Evolutionary conservation across 2,113 vertebrate species (phyloP).

Genomic region (Pterocles orientalis): DNA sequence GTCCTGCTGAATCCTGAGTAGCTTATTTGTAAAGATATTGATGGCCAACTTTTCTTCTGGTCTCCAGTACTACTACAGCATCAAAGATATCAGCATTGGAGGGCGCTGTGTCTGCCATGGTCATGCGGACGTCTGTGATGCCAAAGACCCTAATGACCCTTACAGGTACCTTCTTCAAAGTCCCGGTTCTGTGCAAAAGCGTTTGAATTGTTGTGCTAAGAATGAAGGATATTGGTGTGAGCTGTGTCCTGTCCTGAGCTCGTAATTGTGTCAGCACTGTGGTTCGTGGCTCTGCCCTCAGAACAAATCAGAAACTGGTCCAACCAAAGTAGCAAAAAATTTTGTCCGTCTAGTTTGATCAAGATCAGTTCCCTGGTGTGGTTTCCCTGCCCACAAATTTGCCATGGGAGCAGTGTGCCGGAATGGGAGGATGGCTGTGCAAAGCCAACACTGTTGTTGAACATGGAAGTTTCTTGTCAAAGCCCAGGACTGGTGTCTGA

Average conservation of each 20-base stretch:
- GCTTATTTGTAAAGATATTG: neutral
- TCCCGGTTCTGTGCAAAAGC: neutral
- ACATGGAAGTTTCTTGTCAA: neutral
- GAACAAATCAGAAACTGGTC: neutral
- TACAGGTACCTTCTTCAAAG: slow-evolving; percentile 82
- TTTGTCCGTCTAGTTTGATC: neutral
- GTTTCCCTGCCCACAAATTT: neutral
- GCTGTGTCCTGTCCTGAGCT: neutral
- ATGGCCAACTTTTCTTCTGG: neutral
- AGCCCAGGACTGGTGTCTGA: neutral
- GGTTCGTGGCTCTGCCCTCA: neutral
- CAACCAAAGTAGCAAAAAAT: neutral
- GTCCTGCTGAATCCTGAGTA: neutral
- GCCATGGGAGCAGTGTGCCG: neutral
- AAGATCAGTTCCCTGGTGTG: neutral
- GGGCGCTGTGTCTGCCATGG: slow-evolving; percentile 97
- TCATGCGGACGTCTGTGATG: slow-evolving; percentile 91
- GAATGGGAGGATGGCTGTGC: neutral
- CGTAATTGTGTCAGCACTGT: fast-evolving
- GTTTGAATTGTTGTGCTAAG: neutral
- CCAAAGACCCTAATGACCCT: slow-evolving; percentile 87
- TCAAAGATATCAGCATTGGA: slow-evolving; percentile 97
- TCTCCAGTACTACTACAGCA: slow-evolving; percentile 95
- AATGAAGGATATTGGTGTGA: neutral
- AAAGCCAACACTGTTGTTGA: neutral